Percentiles rank a stretch among this genome's conserved stretches.
Conservation (phyloP, 2,113 vertebrate species). For the Ammodytes marinus region DNA sequence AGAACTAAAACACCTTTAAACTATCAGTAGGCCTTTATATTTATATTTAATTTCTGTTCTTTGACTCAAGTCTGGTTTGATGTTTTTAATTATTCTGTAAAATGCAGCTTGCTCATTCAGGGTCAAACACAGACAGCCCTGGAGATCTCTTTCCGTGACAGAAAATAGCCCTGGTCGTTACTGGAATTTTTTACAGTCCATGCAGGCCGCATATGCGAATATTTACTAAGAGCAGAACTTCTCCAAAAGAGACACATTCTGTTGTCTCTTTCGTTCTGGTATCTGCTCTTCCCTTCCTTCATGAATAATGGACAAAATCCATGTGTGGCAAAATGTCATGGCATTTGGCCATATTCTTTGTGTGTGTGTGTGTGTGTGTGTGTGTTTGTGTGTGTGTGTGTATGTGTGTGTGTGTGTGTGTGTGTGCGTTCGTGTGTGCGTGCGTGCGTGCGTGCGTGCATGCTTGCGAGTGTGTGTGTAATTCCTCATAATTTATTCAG, state of each 20-base stretch:
- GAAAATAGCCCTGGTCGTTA: neutral
- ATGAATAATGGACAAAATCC: conserved; percentile 81
- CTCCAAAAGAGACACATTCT: conserved; percentile 42
- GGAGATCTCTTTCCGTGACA: neutral
- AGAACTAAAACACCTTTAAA: neutral
- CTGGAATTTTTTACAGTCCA: conserved; percentile 19
- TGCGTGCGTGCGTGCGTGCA: conserved; percentile 8
- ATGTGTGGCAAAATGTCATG: conserved; percentile 82
- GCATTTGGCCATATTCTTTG: conserved; percentile 70
- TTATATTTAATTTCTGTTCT: neutral
- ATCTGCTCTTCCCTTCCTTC: conserved; percentile 43
- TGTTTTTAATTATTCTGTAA: neutral
- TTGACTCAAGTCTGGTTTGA: neutral
- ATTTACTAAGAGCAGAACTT: conserved; percentile 27
- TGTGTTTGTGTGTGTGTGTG: conserved; percentile 10
- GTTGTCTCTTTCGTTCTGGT: conserved; percentile 47
- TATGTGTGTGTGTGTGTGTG: neutral
- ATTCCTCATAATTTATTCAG: conserved; percentile 16
- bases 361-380: conserved; percentile 18
- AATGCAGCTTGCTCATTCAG: neutral
- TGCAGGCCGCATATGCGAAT: conserved; percentile 42
- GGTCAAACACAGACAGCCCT: conserved; percentile 3
- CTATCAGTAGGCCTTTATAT: neutral
- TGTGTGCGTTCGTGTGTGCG: neutral
- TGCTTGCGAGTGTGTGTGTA: neutral